Percentiles rank a stretch among this genome's conserved stretches.
Evolutionary conservation across 2,888 invertebrate species (phyloP).

Genomic region (Listrodromus nycthemerus): DNA sequence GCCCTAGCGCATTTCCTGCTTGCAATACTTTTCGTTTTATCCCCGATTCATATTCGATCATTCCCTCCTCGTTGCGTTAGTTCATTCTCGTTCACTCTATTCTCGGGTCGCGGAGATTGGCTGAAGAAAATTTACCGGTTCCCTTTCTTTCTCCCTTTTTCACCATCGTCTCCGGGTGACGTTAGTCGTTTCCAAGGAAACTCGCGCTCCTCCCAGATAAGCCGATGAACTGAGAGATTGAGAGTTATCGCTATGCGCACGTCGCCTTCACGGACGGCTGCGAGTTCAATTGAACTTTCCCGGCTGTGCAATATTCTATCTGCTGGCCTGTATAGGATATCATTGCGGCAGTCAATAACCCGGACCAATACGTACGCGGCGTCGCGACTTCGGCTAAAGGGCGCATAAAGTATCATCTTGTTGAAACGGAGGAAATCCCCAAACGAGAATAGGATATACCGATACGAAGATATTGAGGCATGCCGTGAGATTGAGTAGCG

Average conservation of each 20-base stretch:
- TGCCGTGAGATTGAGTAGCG: neutral
- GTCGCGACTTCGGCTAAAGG: neutral
- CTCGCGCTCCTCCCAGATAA: constrained; percentile 33
- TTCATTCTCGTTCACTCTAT: neutral
- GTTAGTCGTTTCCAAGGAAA: constrained; percentile 15
- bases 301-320: neutral
- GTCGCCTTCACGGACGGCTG: neutral
- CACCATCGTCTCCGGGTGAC: constrained; percentile 30
- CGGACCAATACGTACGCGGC: neutral
- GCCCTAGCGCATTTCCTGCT: no score
- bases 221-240: constrained; percentile 45
- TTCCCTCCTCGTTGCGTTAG: constrained; percentile 9
- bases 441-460: neutral
- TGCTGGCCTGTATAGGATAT: neutral
- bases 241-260: constrained; percentile 39
- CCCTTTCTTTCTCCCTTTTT: constrained; percentile 17
- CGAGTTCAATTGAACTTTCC: constrained; percentile 31
- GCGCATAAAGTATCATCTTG: constrained; percentile 20
- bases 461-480: neutral
- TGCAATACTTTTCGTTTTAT: neutral
- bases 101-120: constrained; percentile 12
- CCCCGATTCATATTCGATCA: neutral
- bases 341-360: neutral
- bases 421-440: neutral
- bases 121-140: constrained; percentile 34